Conservation (phyloP, 2,888 invertebrate species). For the Fragum whitleyi region DNA sequence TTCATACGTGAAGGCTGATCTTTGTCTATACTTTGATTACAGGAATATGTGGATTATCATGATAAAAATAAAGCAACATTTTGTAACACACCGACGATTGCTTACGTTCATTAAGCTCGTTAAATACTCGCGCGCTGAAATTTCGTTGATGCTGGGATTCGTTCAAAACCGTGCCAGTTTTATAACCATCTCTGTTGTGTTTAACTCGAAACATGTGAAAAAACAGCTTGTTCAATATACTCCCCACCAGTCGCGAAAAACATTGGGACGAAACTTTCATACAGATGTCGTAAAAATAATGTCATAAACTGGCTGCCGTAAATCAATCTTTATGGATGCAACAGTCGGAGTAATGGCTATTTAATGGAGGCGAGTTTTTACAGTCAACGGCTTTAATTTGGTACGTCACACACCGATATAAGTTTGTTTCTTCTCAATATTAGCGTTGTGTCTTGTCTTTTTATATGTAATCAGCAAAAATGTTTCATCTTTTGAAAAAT, state of each 20-base stretch:
- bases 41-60: no score
- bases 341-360: constrained; percentile 40
- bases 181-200: constrained; percentile 28
- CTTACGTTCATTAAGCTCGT: background rate
- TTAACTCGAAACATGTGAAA: constrained; percentile 55
- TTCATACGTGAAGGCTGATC: no score
- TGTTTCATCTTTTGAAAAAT: no score
- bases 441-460: no score
- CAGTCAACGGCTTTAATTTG: constrained; percentile 11
- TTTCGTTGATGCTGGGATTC: constrained; percentile 39
- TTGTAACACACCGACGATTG: background rate
- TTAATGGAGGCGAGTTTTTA: constrained; percentile 32
- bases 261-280: constrained; percentile 19
- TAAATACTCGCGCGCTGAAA: constrained; percentile 19
- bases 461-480: no score
- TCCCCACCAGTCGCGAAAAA: constrained; percentile 1
- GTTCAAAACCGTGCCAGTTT: constrained; percentile 48
- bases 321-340: constrained; percentile 48
- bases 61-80: background rate
- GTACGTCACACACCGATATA: constrained; percentile 7
- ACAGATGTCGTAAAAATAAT: constrained; percentile 43
- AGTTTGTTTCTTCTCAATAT: constrained; percentile 1
- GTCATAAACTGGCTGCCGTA: constrained; percentile 36
- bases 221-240: constrained; percentile 36
- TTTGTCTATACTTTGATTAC: no score